These are phyloP conservation scores for Zygogramma bicolorata DNA, from an alignment of 2,888 invertebrate genomes.

Conservation along the genomic window DNA sequence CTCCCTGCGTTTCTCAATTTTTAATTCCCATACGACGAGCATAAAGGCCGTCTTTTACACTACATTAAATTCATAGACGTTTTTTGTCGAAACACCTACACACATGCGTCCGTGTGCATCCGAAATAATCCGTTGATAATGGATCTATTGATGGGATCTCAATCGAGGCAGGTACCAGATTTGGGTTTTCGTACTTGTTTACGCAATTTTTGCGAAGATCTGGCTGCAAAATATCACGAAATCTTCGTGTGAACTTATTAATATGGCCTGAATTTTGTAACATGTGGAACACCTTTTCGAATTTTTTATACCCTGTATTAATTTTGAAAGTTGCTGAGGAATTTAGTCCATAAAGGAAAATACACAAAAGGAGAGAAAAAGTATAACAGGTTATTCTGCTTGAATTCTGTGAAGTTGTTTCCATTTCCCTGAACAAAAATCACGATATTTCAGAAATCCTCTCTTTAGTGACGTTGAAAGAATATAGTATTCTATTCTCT, in stretches of 20 bases:
- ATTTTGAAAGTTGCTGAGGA: too few relatives aligned
- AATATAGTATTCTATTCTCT: too few relatives aligned
- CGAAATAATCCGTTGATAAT: constrained; percentile 33
- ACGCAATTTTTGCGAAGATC: constrained; percentile 30
- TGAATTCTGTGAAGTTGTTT: too few relatives aligned
- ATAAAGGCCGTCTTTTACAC: constrained; percentile 42
- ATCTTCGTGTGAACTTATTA: constrained; percentile 32
- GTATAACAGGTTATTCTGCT: too few relatives aligned
- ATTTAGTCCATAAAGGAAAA: too few relatives aligned
- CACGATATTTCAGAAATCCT: too few relatives aligned
- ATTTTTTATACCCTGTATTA: neutral
- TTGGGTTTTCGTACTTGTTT: constrained; percentile 42
- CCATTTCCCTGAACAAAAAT: too few relatives aligned
- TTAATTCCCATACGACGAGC: constrained; percentile 23
- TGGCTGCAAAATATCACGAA: constrained; percentile 12
- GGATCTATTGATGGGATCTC: constrained; percentile 34
- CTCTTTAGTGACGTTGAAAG: too few relatives aligned
- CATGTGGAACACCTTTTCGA: neutral
- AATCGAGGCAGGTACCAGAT: constrained; percentile 35
- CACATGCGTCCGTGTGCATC: constrained; percentile 13
- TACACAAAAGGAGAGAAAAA: too few relatives aligned
- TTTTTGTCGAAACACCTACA: constrained; percentile 44
- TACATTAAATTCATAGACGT: constrained; percentile 46
- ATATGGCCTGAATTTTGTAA: neutral
- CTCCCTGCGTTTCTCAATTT: constrained; percentile 20